Evolutionary conservation across 2,888 invertebrate species (phyloP).

Genomic region (Morpho deidamia): DNA sequence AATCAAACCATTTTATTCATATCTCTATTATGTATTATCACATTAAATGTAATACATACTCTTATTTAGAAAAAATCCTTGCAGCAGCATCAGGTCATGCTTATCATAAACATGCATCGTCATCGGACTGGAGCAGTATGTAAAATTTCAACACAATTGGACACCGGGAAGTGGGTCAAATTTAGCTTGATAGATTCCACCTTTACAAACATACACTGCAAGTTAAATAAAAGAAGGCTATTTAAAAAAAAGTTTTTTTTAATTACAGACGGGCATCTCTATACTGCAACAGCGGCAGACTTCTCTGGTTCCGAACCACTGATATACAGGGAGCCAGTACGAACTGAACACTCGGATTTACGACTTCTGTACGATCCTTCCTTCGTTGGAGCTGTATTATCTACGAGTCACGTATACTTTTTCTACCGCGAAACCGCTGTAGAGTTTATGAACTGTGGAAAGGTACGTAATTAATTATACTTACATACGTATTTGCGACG

Average conservation of each 20-base stretch:
- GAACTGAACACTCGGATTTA: slow-evolving; percentile 95
- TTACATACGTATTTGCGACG: not conserved
- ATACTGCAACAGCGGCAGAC: slow-evolving; percentile 96
- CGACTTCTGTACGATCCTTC: slow-evolving; percentile 96
- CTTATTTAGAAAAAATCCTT: no score
- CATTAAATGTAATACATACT: no score
- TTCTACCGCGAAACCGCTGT: slow-evolving; percentile 96
- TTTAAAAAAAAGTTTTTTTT: slow-evolving; percentile 15
- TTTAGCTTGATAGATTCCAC: no score
- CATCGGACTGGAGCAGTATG: no score
- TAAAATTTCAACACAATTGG: no score
- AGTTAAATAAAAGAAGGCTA: no score
- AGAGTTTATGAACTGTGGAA: slow-evolving; percentile 96
- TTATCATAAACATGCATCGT: no score
- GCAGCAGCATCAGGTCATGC: no score
- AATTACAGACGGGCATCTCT: slow-evolving; percentile 89
- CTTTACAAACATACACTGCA: no score
- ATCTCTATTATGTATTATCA: no score
- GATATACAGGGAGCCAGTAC: slow-evolving; percentile 93
- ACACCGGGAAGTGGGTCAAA: no score
- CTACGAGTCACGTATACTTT: slow-evolving; percentile 92
- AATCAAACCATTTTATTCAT: no score
- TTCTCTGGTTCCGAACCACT: slow-evolving; percentile 96
- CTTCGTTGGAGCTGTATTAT: slow-evolving; percentile 93
- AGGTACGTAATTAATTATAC: slow-evolving; percentile 66